Percentiles rank a stretch among this genome's conserved stretches.
Evolutionary conservation across 2,888 invertebrate species (phyloP).

Genomic region (Lissonota sp.): DNA sequence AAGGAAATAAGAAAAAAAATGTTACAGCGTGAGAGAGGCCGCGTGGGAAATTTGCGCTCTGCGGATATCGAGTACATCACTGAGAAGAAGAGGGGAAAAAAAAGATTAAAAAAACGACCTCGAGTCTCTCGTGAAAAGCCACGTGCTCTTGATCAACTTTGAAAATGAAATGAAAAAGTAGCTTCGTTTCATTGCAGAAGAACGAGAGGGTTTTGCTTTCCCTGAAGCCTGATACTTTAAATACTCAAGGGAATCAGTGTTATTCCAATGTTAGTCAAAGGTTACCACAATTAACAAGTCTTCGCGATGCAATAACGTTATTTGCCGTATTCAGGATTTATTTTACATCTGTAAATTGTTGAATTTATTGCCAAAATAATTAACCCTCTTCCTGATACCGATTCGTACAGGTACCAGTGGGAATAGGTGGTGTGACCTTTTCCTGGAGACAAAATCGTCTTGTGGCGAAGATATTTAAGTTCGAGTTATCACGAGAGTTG

Average conservation of each 20-base stretch:
- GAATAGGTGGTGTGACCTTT: no score
- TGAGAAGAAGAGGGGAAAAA: neutral
- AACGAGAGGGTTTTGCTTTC: neutral
- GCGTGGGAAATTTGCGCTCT: slow-evolving; percentile 54
- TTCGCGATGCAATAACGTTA: neutral
- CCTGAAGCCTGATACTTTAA: slow-evolving; percentile 1
- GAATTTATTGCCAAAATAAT: no score
- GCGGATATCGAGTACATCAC: slow-evolving; percentile 30
- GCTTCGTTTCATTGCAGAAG: neutral
- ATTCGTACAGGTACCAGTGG: no score
- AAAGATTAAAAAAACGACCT: slow-evolving; percentile 21
- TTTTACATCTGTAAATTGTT: no score
- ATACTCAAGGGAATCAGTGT: slow-evolving; percentile 11
- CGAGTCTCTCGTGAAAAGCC: neutral
- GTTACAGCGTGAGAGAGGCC: slow-evolving; percentile 26
- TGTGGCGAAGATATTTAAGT: slow-evolving; percentile 69
- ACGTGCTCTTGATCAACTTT: slow-evolving; percentile 39
- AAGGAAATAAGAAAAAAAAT: neutral
- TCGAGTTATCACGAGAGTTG: slow-evolving; percentile 69
- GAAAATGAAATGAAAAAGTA: slow-evolving; percentile 20
- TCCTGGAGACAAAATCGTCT: slow-evolving; percentile 51
- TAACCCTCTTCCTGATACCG: no score
- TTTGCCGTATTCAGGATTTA: no score
- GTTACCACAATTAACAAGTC: neutral
- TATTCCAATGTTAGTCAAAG: neutral